Percentiles rank a stretch among this genome's conserved stretches.
Conservation (phyloP, 30 jellyfish, hydroid and myxozoan genomes). For the Haliclystus octoradiatus region DNA sequence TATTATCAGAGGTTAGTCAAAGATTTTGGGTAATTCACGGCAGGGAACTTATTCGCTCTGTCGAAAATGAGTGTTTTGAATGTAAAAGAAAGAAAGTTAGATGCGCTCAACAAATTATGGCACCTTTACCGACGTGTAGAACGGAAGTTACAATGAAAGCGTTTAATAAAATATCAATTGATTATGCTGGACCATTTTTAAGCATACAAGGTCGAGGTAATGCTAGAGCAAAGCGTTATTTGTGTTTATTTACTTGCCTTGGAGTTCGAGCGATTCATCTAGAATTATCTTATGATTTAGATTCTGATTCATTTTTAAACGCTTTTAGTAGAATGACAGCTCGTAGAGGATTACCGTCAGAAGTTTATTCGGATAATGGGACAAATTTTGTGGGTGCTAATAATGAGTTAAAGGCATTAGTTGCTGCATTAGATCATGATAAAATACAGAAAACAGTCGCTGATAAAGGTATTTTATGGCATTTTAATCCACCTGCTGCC, state of each 20-base stretch:
- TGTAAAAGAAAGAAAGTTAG: slow-evolving; percentile 28
- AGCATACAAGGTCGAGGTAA: slow-evolving; percentile 39
- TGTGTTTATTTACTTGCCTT: slow-evolving; percentile 24
- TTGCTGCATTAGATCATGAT: slow-evolving; percentile 9
- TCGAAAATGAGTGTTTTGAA: slow-evolving; percentile 12
- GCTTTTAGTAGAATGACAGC: slow-evolving; percentile 35
- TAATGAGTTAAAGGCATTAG: slow-evolving; percentile 24
- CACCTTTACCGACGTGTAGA: slow-evolving; percentile 25
- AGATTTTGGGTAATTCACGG: slow-evolving; percentile 7
- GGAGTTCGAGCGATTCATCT: slow-evolving; percentile 51
- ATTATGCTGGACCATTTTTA: slow-evolving; percentile 42
- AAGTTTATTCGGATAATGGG: slow-evolving; percentile 36
- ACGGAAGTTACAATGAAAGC: slow-evolving; percentile 22
- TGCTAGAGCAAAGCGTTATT: slow-evolving; percentile 13
- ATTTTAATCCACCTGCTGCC: slow-evolving; percentile 39
- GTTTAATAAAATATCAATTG: slow-evolving; percentile 31
- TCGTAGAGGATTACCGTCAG: slow-evolving; percentile 39
- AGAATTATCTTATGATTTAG: slow-evolving; percentile 42
- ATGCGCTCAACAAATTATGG: slow-evolving; percentile 29
- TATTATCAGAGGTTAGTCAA: slow-evolving; percentile 3
- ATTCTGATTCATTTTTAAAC: slow-evolving; percentile 34
- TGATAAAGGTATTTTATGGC: slow-evolving; percentile 37
- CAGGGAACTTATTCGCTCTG: slow-evolving; percentile 11
- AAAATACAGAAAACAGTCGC: slow-evolving; percentile 21
- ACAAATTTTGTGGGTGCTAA: slow-evolving; percentile 29